These are phyloP conservation scores for Platanista minor DNA, from an alignment of 2,113 vertebrate species.

Conservation along the genomic window DNA sequence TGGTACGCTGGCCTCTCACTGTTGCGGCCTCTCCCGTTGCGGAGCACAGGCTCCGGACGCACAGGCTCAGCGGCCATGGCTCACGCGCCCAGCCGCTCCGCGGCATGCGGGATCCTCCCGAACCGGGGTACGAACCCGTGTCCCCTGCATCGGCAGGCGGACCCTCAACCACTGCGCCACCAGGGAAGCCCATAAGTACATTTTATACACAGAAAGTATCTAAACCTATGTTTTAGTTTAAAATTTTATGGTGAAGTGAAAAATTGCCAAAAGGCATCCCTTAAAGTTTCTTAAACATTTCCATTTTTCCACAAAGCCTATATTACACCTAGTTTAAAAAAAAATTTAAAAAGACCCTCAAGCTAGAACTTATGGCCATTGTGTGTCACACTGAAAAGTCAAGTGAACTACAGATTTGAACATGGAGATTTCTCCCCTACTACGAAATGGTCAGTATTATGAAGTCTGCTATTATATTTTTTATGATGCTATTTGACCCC, in stretches of 20 bases:
- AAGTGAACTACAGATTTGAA: neutral
- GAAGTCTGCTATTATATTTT: constrained; percentile 31
- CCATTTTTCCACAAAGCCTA: neutral
- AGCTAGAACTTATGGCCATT: neutral
- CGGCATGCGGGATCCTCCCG: too few species aligned
- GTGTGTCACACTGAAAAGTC: constrained; percentile 10
- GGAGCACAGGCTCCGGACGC: too few species aligned
- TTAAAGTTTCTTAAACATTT: constrained; percentile 20
- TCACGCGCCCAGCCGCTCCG: too few species aligned
- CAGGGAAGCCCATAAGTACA: too few species aligned
- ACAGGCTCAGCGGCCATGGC: too few species aligned
- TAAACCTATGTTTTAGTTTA: neutral
- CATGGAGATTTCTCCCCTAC: neutral
- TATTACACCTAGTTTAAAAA: neutral
- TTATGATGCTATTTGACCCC: constrained; percentile 45
- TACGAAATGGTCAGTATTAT: constrained; percentile 43
- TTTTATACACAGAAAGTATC: neutral
- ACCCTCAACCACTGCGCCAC: too few species aligned
- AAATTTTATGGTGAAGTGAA: neutral
- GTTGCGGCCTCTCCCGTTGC: too few species aligned
- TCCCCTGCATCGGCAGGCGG: too few species aligned
- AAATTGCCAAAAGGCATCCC: neutral
- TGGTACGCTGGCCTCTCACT: too few species aligned
- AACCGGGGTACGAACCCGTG: too few species aligned
- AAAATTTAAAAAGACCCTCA: neutral